phyloP scores from a whole-genome alignment of 2,888 invertebrate species.

The Branchipolynoe longqiensis region DNA sequence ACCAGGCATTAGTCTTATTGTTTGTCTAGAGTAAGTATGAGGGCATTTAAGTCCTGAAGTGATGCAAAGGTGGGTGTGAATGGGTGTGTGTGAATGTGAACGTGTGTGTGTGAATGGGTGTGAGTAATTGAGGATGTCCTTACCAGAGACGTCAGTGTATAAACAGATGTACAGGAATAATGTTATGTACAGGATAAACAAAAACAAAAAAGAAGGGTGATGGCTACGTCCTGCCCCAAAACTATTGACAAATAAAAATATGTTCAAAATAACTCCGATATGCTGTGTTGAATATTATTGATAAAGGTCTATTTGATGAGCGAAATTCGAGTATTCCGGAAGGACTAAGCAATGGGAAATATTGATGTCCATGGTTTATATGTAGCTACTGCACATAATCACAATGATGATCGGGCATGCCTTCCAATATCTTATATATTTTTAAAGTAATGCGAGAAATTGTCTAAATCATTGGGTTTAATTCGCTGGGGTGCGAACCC shows the following conservation, averaged over 20 bases:
- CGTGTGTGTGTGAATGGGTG: slow-evolving; percentile 14
- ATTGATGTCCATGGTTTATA: too few relatives aligned
- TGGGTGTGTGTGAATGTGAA: neutral
- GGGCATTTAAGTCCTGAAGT: neutral
- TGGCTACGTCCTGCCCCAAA: neutral
- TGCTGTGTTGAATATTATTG: neutral
- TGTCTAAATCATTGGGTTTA: too few relatives aligned
- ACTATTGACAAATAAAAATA: slow-evolving; percentile 53
- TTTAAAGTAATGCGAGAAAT: too few relatives aligned
- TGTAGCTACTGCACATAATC: too few relatives aligned
- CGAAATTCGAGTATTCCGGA: too few relatives aligned
- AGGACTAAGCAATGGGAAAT: too few relatives aligned
- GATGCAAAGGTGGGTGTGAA: slow-evolving; percentile 13
- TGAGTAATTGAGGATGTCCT: neutral
- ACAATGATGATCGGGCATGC: too few relatives aligned
- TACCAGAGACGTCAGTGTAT: slow-evolving; percentile 28
- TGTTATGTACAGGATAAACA: slow-evolving; percentile 51
- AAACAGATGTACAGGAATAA: slow-evolving; percentile 51
- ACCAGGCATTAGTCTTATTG: too few relatives aligned
- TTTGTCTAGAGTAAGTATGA: too few relatives aligned
- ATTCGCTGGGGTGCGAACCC: too few relatives aligned
- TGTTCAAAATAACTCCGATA: slow-evolving; percentile 38
- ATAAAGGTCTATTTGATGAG: neutral
- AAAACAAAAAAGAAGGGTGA: slow-evolving; percentile 2
- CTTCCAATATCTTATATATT: too few relatives aligned